phyloP scores from a whole-genome alignment of 1,140 invertebrate genomes.

The Coenobita brevimanus region DNA sequence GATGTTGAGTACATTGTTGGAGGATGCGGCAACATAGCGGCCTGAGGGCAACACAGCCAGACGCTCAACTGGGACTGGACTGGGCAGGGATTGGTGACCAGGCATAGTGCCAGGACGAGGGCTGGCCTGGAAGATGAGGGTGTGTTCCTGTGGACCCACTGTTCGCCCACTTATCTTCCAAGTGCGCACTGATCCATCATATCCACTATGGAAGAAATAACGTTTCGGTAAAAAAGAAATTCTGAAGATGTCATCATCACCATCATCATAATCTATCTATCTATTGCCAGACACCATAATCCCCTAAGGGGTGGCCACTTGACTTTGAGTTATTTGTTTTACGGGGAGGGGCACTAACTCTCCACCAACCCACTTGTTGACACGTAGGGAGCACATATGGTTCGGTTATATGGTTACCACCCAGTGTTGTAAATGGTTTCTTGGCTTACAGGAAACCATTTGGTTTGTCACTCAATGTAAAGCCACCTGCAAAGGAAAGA shows the following conservation, averaged over 20 bases:
- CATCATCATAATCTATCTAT: no score
- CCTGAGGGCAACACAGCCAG: conserved; percentile 77
- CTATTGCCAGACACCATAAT: no score
- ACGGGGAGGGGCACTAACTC: no score
- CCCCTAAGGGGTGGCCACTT: no score
- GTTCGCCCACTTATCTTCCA: conserved; percentile 76
- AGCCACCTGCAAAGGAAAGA: no score
- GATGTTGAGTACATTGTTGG: conserved; percentile 79
- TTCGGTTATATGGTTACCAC: no score
- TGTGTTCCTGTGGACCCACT: conserved; percentile 76
- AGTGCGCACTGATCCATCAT: conserved; percentile 80
- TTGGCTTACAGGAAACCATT: no score
- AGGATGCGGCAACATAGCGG: conserved; percentile 77
- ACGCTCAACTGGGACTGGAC: conserved; percentile 76
- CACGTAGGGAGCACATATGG: no score
- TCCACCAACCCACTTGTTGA: no score
- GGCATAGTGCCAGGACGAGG: conserved; percentile 76
- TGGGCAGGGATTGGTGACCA: conserved; percentile 70
- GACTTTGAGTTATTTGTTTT: no score
- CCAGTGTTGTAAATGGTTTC: no score
- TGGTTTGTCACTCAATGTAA: no score
- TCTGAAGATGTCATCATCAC: not conserved
- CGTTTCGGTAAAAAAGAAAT: not conserved
- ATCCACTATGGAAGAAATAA: conserved; percentile 74
- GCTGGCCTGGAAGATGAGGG: conserved; percentile 78